These are phyloP conservation scores for Adrianichthys oophorus DNA, from an alignment of 2,797 vertebrate species.

Conservation along the genomic window DNA sequence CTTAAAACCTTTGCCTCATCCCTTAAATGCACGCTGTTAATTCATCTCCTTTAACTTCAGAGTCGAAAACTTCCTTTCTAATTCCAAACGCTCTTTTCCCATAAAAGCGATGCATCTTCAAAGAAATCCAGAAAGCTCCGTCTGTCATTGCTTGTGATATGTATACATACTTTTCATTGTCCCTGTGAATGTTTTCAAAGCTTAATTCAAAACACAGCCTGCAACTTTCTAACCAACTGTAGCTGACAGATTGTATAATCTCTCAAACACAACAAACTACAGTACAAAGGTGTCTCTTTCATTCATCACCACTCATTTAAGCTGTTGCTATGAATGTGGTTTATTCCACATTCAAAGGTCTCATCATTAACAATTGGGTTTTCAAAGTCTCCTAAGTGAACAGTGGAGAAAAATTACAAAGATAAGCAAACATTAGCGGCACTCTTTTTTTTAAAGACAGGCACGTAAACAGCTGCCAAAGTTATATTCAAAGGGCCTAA, in stretches of 20 bases:
- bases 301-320: conserved; percentile 23
- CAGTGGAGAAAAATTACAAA: conserved; percentile 21
- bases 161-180: conserved; percentile 8
- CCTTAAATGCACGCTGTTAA: conserved; percentile 29
- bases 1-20: conserved; percentile 33
- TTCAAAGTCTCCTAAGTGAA: conserved; percentile 22
- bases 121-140: conserved; percentile 24
- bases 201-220: conserved; percentile 39
- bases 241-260: conserved; percentile 49
- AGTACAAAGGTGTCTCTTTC: conserved; percentile 29
- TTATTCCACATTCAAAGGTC: conserved; percentile 34
- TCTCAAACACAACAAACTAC: conserved; percentile 27
- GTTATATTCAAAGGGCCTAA: no score
- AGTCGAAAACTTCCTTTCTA: conserved; percentile 24
- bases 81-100: conserved; percentile 9
- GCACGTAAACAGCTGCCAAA: no score
- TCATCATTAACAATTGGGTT: conserved; percentile 47
- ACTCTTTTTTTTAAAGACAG: neutral
- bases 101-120: conserved; percentile 49
- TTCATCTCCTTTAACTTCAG: conserved; percentile 31
- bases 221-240: conserved; percentile 29
- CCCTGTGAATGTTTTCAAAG: conserved; percentile 35
- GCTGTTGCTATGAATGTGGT: conserved; percentile 33
- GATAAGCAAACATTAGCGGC: neutral
- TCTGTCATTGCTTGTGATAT: conserved; percentile 10